Base-by-base conservation (phyloP, 2,797 vertebrate genomes). In the Crax fasciolata region DNA sequence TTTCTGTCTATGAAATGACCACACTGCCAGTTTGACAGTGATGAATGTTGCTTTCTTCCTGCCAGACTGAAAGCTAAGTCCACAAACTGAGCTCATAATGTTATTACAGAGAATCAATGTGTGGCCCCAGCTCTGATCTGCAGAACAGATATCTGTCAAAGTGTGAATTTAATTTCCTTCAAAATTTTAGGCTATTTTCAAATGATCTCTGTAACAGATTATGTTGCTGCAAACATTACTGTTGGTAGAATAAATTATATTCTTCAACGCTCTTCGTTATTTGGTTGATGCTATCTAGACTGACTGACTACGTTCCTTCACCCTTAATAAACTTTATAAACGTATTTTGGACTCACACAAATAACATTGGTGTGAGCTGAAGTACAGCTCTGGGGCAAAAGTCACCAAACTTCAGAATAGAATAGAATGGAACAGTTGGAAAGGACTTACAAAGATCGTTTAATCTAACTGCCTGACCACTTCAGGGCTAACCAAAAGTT, bases 151-250 rank as follows among this genome's bases (percentile, higher is more conserved):
- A 98, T 78, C 61, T 89, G 70, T 91, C 90, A 91, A 89, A 94
- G 92, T 80, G 90, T 96, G 90, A 55, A 90, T 98, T 98, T 98
- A 93, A 98, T 98, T 98, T 98, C 98, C 98, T 98, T 91, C 94
- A 95, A 97, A 97, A 98, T 98, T 98, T 98, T 96, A 98, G 91
- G 51, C 54, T 96, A 21, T 96, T 97, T 96, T 93, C 71, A 93
- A 96, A 86, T 94, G 63, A 92, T 91, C 81, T 48, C 79, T 80
- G 62, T 78, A 94, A 77, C 90, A 94, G 97, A 98, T 97, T 95
- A 92, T 41, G 17, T 74, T 86, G 79, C 85, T 97, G 81, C 97
- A 95, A 96, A 96, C 94, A 96, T 94, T 92, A 87, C 94, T 84
- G 70, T 91, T 80, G 93, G 90, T 96, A 84, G 97, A 98, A 97